Evolutionary conservation across 2,113 vertebrate species (phyloP).

Genomic region (Epinephelus lanceolatus): DNA sequence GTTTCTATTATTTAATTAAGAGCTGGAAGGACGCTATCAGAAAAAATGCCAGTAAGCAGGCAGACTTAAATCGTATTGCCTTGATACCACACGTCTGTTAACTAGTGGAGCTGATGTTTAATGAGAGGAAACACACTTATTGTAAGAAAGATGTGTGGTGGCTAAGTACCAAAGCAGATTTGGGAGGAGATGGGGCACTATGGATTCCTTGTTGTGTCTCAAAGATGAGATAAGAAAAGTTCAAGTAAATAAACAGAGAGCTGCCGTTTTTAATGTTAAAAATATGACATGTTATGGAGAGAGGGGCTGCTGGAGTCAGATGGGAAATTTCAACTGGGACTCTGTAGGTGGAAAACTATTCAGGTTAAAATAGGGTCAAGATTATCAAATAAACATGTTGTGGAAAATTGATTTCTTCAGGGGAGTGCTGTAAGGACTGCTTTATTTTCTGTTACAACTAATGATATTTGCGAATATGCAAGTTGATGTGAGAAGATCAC

Average conservation of each 20-base stretch:
- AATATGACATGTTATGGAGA: neutral
- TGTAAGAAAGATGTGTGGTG: neutral
- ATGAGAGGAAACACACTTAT: neutral
- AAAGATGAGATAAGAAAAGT: neutral
- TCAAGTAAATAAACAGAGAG: neutral
- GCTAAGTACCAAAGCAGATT: neutral
- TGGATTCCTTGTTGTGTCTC: neutral
- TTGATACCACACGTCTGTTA: neutral
- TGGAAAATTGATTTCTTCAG: neutral
- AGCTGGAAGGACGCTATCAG: neutral
- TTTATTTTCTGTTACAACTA: neutral
- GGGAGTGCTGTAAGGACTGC: neutral
- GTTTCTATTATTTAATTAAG: too few relatives aligned
- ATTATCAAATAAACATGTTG: too few relatives aligned
- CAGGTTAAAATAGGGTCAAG: neutral
- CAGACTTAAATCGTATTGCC: neutral
- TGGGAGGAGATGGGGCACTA: neutral
- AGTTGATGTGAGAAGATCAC: neutral
- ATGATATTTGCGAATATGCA: neutral
- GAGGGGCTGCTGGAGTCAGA: neutral
- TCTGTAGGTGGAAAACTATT: neutral
- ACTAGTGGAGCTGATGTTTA: neutral
- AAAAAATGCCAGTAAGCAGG: neutral
- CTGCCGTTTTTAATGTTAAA: neutral
- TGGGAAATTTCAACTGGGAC: neutral